Evolutionary conservation across 2,797 vertebrate species (phyloP), one percentile per base, ranked within the genome.

Genomic region (Calcarius lapponicus): DNA sequence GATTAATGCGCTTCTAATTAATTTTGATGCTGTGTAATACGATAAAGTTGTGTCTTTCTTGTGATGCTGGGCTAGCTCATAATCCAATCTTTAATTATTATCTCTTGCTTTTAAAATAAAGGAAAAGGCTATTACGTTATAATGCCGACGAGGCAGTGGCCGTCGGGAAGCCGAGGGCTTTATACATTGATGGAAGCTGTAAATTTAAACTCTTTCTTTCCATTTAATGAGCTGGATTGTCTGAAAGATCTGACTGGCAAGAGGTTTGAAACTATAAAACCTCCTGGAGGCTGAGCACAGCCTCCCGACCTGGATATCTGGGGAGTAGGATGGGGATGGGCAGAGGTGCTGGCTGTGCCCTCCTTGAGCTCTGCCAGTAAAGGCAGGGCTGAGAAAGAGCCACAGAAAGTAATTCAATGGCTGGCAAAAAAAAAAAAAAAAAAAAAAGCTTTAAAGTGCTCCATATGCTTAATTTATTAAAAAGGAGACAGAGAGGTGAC

Each of bases 1-100:
- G 96, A 97, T 96, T 96, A 97, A 90, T 31, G 38, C 4, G 4
- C 29, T 97, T 80, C 95, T 96, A 97, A 97, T 98, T 97, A 97
- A 97, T 96, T 96, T 69, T 65, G 93, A 79, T 86, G 72, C 81
- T 79, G 65, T 79, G 40, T 92, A 96, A 96, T 88, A 86, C 17
- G 66, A 74, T 86, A 61, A 92, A 89, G 90, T 84, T 82, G 72
- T 93, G 94, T 34, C 80, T 87, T 95, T 95, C 96, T 93, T 95
- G 73, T 67, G 85, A 79, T 81, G 91, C 54, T 5, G 25, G 93
- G 84, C 72, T 94, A 71, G 75, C 89, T 87, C 86, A 80, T 93
- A 94, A 97, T 91, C 78, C 85, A 95, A 72, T 89, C 90, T 95
- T 84, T 95, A 95, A 72, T 91, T 92, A 87, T 90, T 88, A 95